Evolutionary conservation across 2,797 vertebrate genomes (phyloP), one percentile per base, ranked within the genome.

Genomic region (Malacoctenus gilli): DNA sequence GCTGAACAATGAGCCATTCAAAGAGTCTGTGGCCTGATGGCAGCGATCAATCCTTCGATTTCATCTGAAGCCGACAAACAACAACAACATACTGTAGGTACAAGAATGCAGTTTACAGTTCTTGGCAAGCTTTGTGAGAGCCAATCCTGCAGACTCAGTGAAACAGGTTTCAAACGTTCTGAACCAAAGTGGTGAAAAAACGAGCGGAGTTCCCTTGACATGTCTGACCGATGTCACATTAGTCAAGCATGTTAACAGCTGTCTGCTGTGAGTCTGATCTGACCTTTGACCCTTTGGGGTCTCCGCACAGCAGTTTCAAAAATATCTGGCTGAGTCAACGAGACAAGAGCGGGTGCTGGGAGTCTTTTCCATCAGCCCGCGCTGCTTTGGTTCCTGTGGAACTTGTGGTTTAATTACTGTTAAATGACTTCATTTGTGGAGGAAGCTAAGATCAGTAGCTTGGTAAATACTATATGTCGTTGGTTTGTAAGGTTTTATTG

Each of bases 161-260:
- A 52, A 58, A 83, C 60, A 56, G 3, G 49, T 75, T 80, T 71
- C 68, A 71, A 7, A 16, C 43, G 54, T 57, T 59, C 14, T 44
- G 20, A 37, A 35, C 32, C 42, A 16, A 0, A 15, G 31, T 12
- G 35, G 47, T 31, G 25, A 15, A 62, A 55, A n/a, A 34, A 43
- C 21, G 13, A 52, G 18, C 11, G 19, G 15, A 1, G 44, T n/a
- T 63, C 22, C 58, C 41, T 20, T 34, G 46, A 67, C 72, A 40
- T 4, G 16, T 55, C 35, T 50, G 46, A 71, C 55, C 19, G n/a
- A 16, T n/a, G 42, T 68, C 13, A 56, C 52, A 46, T 63, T 44
- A 58, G 69, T 78, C 62, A 60, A 16, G 41, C 50, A 21, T 51
- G 60, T 75, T 40, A 70, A 48, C 71, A 75, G 69, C 61, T 73